Conservation (phyloP, 2,888 invertebrate species). For the Phlogophora meticulosa region DNA sequence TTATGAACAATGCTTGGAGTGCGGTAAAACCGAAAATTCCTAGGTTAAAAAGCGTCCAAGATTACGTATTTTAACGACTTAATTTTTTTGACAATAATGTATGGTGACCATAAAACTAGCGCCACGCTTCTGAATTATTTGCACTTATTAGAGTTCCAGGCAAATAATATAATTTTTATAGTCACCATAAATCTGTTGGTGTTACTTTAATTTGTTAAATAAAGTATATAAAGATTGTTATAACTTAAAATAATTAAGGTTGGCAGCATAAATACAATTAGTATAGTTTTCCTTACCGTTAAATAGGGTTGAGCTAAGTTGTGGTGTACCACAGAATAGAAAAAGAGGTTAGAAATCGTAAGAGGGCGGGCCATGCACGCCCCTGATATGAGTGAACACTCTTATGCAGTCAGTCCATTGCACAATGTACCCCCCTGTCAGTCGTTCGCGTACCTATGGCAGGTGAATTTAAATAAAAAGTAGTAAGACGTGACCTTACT, state of each 20-base stretch:
- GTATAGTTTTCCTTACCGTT: too few species aligned
- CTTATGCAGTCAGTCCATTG: too few species aligned
- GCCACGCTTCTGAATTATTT: conserved; percentile 14
- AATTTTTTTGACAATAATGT: not conserved
- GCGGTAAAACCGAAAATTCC: not conserved
- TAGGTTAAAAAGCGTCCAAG: not conserved
- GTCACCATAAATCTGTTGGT: not conserved
- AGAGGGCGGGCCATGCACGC: too few species aligned
- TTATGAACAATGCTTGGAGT: not conserved
- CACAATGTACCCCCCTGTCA: too few species aligned
- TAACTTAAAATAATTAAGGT: not conserved
- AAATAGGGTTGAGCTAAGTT: too few species aligned
- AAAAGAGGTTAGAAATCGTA: too few species aligned
- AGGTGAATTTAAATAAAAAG: too few species aligned
- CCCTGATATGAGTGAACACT: too few species aligned
- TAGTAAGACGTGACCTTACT: too few species aligned
- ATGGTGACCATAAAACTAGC: conserved; percentile 10
- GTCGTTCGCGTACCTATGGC: too few species aligned
- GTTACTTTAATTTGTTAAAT: not conserved
- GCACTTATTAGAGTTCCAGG: conserved; percentile 2
- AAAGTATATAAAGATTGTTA: not conserved
- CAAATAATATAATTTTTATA: conserved; percentile 9
- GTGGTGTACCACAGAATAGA: too few species aligned
- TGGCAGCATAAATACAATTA: too few species aligned
- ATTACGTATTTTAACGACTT: not conserved